These are phyloP conservation scores for Xanthorhoe spadicearia DNA, from an alignment of 2,888 invertebrate species.

Conservation along the genomic window DNA sequence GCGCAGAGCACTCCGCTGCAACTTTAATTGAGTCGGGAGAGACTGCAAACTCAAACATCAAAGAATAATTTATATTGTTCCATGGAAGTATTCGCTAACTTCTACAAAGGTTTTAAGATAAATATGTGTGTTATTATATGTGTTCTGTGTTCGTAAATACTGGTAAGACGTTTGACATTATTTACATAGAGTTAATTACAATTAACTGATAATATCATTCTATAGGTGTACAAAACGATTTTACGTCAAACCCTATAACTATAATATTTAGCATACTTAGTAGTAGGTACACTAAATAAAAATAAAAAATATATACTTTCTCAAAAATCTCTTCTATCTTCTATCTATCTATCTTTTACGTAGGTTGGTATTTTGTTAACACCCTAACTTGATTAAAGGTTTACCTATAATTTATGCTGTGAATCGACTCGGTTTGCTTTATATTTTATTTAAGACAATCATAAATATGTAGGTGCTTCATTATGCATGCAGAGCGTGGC, in stretches of 20 bases:
- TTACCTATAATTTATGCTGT: neutral
- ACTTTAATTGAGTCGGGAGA: conserved; percentile 66
- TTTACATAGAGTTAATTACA: neutral
- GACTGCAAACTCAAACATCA: conserved; percentile 53
- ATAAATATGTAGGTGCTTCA: conserved; percentile 1
- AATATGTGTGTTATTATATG: too few relatives aligned
- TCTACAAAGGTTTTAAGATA: conserved; percentile 31
- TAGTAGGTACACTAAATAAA: too few relatives aligned
- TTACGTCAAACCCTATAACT: too few relatives aligned
- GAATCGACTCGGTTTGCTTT: neutral
- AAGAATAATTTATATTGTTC: conserved; percentile 54
- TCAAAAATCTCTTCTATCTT: too few relatives aligned
- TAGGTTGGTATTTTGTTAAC: too few relatives aligned
- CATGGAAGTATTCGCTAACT: conserved; percentile 46
- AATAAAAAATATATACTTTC: too few relatives aligned
- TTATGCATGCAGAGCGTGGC: conserved; percentile 5
- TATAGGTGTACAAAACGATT: too few relatives aligned
- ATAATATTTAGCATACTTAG: too few relatives aligned
- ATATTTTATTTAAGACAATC: conserved; percentile 1
- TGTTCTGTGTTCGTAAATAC: conserved; percentile 11
- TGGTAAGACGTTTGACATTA: neutral
- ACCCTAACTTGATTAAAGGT: too few relatives aligned
- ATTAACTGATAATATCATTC: too few relatives aligned
- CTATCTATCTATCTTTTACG: too few relatives aligned
- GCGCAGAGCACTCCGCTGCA: conserved; percentile 46